Conservation (phyloP, 2,113 vertebrate genomes). For the Labeo rohita region DNA sequence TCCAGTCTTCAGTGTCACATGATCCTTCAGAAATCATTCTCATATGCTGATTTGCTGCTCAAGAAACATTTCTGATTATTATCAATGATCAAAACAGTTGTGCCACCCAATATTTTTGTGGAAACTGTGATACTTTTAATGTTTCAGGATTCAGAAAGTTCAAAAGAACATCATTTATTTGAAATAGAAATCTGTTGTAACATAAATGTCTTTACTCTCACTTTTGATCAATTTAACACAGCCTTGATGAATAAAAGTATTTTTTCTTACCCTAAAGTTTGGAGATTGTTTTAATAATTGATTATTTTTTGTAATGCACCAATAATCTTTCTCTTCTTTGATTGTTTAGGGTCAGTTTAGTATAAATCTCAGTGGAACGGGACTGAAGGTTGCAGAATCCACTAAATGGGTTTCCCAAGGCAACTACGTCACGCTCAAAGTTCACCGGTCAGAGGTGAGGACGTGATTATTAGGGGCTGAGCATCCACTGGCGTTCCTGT, state of each 20-base stretch:
- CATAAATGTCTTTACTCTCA: not conserved
- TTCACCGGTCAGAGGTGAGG: conserved; percentile 90
- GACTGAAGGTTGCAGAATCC: conserved; percentile 83
- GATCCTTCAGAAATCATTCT: not conserved
- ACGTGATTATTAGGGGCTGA: not conserved
- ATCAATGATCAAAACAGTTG: not conserved
- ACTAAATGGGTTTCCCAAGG: conserved; percentile 92
- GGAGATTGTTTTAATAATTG: not conserved
- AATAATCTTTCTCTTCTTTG: not conserved
- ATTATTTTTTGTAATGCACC: not conserved
- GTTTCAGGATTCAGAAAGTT: not conserved
- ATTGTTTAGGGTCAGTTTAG: conserved; percentile 89
- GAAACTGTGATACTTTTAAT: not conserved
- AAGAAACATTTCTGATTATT: not conserved
- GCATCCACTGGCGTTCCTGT: not conserved
- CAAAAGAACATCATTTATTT: not conserved
- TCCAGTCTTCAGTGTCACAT: not conserved
- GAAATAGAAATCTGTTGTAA: not conserved
- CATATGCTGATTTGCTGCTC: not conserved
- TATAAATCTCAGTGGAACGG: conserved; percentile 91
- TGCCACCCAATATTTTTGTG: not conserved
- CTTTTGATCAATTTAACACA: not conserved
- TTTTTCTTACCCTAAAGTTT: not conserved
- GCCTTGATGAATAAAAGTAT: not conserved
- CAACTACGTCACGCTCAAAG: conserved; percentile 85